phyloP scores from a whole-genome alignment of 2,797 vertebrate genomes.

The Smutsia gigantea region DNA sequence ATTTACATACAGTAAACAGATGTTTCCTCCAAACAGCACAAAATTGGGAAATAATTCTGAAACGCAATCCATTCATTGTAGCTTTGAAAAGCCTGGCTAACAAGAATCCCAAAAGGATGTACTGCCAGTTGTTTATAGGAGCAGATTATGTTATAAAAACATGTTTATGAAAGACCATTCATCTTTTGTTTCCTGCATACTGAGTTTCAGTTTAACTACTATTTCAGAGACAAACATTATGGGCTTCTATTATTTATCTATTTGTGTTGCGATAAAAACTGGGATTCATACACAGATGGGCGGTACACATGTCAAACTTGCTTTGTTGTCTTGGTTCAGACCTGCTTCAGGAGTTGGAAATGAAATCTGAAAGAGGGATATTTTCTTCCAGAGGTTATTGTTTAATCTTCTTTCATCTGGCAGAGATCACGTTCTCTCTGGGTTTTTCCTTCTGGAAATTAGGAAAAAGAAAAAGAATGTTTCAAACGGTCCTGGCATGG shows the following conservation, averaged over 20 bases:
- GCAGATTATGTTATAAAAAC: conserved; percentile 80
- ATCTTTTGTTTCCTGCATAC: conserved; percentile 74
- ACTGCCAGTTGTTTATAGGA: conserved; percentile 82
- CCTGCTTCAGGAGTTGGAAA: conserved; percentile 77
- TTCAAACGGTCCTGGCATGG: background rate
- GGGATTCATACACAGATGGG: conserved; percentile 69
- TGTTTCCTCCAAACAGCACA: conserved; percentile 79
- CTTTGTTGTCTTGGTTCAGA: conserved; percentile 73
- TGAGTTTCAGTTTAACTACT: conserved; percentile 69
- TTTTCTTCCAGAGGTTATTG: conserved; percentile 68
- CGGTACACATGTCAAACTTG: conserved; percentile 55
- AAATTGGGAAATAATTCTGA: conserved; percentile 85
- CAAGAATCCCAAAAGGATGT: conserved; percentile 80
- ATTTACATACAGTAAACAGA: conserved; percentile 88
- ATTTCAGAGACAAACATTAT: conserved; percentile 75
- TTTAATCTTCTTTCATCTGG: conserved; percentile 77
- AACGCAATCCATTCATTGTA: conserved; percentile 82
- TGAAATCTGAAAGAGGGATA: conserved; percentile 69
- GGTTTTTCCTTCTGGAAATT: conserved; percentile 38
- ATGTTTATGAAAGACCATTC: conserved; percentile 79
- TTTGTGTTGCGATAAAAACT: conserved; percentile 79
- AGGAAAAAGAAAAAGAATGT: background rate
- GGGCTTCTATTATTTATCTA: conserved; percentile 75
- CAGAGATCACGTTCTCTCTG: background rate
- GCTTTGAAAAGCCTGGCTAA: conserved; percentile 80